Conservation (phyloP, 2,797 vertebrate genomes). For the Cyprinodon diabolis region DNA sequence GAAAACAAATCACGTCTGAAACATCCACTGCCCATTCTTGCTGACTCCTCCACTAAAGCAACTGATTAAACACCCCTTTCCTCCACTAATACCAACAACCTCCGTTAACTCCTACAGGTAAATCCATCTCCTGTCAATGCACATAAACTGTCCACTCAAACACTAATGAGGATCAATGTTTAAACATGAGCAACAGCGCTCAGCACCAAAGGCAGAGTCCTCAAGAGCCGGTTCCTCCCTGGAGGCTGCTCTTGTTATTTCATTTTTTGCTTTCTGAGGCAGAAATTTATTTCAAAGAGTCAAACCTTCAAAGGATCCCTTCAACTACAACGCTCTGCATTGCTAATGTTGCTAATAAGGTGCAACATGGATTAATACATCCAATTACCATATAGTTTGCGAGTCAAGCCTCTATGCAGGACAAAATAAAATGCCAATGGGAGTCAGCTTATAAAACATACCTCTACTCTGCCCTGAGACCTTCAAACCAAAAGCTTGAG, state of each 20-base stretch:
- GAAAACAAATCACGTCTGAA: background rate
- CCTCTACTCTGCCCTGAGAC: background rate
- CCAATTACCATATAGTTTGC: background rate
- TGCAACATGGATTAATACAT: conserved; percentile 19
- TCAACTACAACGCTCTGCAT: conserved; percentile 66
- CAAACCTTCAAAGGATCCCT: conserved; percentile 17
- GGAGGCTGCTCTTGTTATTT: conserved; percentile 21
- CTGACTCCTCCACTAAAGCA: conserved; percentile 14
- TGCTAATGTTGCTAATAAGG: conserved; percentile 51
- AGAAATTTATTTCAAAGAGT: conserved; percentile 33
- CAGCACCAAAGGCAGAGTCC: conserved; percentile 22
- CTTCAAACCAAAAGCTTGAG: background rate
- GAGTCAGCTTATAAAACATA: conserved; percentile 1
- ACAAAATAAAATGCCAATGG: background rate
- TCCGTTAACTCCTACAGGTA: conserved; percentile 39
- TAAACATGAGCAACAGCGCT: conserved; percentile 53
- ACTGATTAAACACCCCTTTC: conserved; percentile 25
- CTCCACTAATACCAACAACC: conserved; percentile 31
- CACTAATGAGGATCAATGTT: conserved; percentile 29
- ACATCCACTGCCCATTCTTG: conserved; percentile 4
- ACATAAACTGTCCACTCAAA: conserved; percentile 30
- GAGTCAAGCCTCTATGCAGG: background rate
- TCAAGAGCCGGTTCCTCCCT: conserved; percentile 25
- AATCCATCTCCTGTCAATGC: conserved; percentile 20
- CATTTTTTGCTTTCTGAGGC: conserved; percentile 49